Evolutionary conservation across 2,113 vertebrate species (phyloP).

Genomic region (Bungarus multicinctus): DNA sequence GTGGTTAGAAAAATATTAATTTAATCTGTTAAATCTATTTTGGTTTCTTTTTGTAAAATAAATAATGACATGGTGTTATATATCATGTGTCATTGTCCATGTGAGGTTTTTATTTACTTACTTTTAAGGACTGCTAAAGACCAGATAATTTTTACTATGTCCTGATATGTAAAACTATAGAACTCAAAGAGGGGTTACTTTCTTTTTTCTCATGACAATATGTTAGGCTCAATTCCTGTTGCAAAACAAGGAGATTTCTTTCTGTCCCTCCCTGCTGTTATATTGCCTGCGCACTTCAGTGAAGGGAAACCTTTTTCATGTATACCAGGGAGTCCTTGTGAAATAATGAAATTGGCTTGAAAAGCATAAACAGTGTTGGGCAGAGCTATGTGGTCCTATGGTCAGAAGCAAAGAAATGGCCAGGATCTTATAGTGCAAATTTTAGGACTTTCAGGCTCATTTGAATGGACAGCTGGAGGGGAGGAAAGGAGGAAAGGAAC

Average conservation of each 20-base stretch:
- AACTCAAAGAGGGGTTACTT: background rate
- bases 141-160: background rate
- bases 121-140: background rate
- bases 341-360: slow-evolving; percentile 8
- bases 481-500: background rate
- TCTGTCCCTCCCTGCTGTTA: background rate
- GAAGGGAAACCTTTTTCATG: background rate
- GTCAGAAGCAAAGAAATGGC: background rate
- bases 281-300: background rate
- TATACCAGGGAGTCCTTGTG: background rate
- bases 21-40: background rate
- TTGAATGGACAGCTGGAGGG: background rate
- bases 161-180: background rate
- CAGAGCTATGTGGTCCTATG: background rate
- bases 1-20: background rate
- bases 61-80: background rate
- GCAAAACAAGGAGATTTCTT: background rate
- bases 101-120: background rate
- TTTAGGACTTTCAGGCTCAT: background rate
- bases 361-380: background rate
- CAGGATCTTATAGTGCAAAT: background rate
- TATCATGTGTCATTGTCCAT: background rate
- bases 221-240: background rate
- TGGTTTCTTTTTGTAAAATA: background rate
- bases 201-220: background rate